Evolutionary conservation across 2,113 vertebrate genomes (phyloP).

Genomic region (Sorex fumeus): DNA sequence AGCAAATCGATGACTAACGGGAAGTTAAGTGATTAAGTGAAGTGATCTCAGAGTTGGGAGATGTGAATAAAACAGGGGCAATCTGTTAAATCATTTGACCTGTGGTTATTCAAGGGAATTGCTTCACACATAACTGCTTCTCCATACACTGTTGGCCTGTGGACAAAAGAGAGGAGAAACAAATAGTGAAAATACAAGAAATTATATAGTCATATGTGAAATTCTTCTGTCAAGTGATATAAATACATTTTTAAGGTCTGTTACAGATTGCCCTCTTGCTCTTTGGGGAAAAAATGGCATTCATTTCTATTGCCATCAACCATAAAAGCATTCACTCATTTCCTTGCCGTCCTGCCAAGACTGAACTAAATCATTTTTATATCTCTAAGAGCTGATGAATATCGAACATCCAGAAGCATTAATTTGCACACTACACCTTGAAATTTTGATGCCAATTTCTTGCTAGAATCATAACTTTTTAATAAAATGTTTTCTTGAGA

Average conservation of each 20-base stretch:
- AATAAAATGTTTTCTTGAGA: slow-evolving; percentile 18
- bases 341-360: slow-evolving; percentile 21
- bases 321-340: slow-evolving; percentile 49
- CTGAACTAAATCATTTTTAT: slow-evolving; percentile 63
- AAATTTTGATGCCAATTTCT: slow-evolving; percentile 52
- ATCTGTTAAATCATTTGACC: background rate
- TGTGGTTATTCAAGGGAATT: slow-evolving; percentile 24
- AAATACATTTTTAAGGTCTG: slow-evolving; percentile 64
- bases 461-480: slow-evolving; percentile 32
- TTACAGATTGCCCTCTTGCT: slow-evolving; percentile 46
- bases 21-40: no score
- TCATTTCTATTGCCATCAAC: slow-evolving; percentile 54
- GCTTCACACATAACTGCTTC: slow-evolving; percentile 1
- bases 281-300: slow-evolving; percentile 56
- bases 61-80: background rate
- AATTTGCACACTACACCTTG: slow-evolving; percentile 32
- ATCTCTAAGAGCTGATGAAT: slow-evolving; percentile 46
- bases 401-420: slow-evolving; percentile 57
- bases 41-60: no score
- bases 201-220: background rate
- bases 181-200: slow-evolving; percentile 12
- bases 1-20: no score
- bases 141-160: background rate
- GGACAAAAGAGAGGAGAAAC: background rate
- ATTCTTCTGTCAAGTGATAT: slow-evolving; percentile 45